Evolutionary conservation across 2,113 vertebrate species (phyloP).

Genomic region (Lontra canadensis): DNA sequence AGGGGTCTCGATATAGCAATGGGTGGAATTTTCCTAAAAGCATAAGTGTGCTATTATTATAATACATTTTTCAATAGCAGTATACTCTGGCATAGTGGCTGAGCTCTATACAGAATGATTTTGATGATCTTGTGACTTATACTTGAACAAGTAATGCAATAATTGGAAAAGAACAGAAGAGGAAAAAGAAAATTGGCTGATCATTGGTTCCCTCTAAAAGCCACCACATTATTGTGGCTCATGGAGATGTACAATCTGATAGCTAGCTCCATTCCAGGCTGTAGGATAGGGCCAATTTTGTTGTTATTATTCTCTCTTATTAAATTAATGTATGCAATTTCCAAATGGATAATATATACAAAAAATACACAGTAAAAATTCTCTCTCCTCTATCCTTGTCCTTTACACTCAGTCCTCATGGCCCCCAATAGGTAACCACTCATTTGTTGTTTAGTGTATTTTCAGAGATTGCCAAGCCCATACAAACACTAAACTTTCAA

Average conservation of each 20-base stretch:
- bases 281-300: not conserved
- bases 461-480: not conserved
- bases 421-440: not conserved
- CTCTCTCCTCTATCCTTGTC: not conserved
- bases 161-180: not conserved
- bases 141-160: constrained; percentile 22
- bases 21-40: constrained; percentile 22
- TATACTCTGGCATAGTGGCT: not conserved
- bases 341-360: not conserved
- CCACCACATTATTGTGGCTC: not conserved
- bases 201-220: not conserved
- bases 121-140: constrained; percentile 31
- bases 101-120: not conserved
- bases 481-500: not conserved
- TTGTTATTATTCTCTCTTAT: not conserved
- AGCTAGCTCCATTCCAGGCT: not conserved
- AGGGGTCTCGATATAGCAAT: not conserved
- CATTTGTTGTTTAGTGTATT: not conserved
- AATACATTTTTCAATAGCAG: not conserved
- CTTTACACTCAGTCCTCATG: not conserved
- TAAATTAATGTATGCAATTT: not conserved
- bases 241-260: not conserved
- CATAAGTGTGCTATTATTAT: not conserved
- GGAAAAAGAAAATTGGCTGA: not conserved
- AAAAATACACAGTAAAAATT: not conserved